These are phyloP conservation scores for Linyphia triangularis DNA, from an alignment of 2,888 invertebrate species.

Conservation along the genomic window DNA sequence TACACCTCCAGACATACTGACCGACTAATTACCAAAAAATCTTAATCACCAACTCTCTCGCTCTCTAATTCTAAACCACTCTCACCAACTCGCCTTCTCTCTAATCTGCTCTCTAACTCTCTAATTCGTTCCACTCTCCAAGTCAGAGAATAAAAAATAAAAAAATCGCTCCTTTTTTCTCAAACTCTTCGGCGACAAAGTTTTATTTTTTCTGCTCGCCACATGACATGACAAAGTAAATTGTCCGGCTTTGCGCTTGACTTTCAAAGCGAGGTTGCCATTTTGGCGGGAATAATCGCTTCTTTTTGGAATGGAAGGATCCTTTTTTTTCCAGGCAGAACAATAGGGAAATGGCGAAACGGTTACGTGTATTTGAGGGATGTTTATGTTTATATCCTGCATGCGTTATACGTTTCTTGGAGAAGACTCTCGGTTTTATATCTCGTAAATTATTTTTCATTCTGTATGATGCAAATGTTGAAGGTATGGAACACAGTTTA, in stretches of 20 bases:
- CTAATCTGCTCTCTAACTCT: not conserved
- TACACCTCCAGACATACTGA: constrained; percentile 70
- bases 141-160: too few relatives aligned
- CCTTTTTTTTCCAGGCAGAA: not conserved
- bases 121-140: not conserved
- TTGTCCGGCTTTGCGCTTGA: not conserved
- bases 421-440: constrained; percentile 8
- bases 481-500: not conserved
- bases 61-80: not conserved
- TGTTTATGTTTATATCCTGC: constrained; percentile 30
- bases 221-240: not conserved
- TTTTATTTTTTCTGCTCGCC: constrained; percentile 4
- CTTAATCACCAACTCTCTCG: too few relatives aligned
- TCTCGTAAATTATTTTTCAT: constrained; percentile 5
- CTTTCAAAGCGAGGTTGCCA: constrained; percentile 39
- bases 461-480: not conserved
- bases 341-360: constrained; percentile 46
- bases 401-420: not conserved
- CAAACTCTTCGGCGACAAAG: not conserved
- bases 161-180: not conserved
- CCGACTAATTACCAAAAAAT: not conserved
- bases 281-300: constrained; percentile 51
- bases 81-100: not conserved
- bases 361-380: not conserved
- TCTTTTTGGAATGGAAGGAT: constrained; percentile 14